A percentile compares a stretch with the other conserved stretches of the same genome.
phyloP scores from a whole-genome alignment of 2,888 invertebrate genomes.

The Ornithoptera alexandrae region DNA sequence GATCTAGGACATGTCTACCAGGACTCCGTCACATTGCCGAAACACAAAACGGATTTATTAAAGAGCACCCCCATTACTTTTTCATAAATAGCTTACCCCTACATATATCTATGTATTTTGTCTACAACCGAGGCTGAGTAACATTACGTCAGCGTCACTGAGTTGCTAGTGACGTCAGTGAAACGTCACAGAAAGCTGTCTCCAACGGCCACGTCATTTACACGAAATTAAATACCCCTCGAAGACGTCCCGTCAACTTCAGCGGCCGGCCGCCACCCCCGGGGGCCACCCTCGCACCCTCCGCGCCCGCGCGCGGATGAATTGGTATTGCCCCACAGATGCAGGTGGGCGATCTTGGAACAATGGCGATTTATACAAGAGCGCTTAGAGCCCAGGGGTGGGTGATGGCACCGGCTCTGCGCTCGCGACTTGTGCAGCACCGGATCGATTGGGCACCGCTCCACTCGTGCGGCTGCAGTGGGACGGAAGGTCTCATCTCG shows the following conservation, averaged over 20 bases:
- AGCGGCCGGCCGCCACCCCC: slow-evolving; percentile 35
- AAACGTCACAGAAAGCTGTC: slow-evolving; percentile 34
- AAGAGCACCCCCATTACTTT: too few species aligned
- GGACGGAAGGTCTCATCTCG: too few species aligned
- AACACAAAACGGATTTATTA: too few species aligned
- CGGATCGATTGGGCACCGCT: background rate
- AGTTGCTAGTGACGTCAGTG: slow-evolving; percentile 31
- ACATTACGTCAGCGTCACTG: slow-evolving; percentile 1
- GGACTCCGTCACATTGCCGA: too few species aligned
- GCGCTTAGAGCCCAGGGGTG: slow-evolving; percentile 42
- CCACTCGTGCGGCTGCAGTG: too few species aligned
- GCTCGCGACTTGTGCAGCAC: background rate
- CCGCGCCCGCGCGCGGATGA: slow-evolving; percentile 54
- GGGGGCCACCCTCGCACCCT: slow-evolving; percentile 33
- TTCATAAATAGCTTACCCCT: too few species aligned
- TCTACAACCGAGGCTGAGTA: background rate
- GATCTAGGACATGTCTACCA: too few species aligned
- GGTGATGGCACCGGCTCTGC: slow-evolving; percentile 31
- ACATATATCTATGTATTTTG: too few species aligned
- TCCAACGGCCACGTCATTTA: slow-evolving; percentile 60
- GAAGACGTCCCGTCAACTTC: slow-evolving; percentile 58
- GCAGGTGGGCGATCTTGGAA: slow-evolving; percentile 73
- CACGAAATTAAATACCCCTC: slow-evolving; percentile 73
- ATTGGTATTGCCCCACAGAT: slow-evolving; percentile 72
- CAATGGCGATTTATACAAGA: slow-evolving; percentile 65